Evolutionary conservation across 2,113 vertebrate species (phyloP).

Genomic region (Nipponia nippon): DNA sequence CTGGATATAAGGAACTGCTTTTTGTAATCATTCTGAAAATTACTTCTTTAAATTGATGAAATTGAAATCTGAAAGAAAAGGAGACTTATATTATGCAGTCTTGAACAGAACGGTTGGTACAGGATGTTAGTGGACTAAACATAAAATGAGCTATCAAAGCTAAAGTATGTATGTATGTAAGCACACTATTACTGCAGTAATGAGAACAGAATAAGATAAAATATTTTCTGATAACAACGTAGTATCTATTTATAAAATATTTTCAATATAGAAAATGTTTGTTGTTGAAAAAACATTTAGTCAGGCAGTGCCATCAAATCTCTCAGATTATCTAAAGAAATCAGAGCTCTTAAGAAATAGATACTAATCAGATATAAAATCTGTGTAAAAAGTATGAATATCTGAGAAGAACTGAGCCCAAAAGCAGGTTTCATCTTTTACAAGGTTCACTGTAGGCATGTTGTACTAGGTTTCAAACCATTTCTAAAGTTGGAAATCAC

Average conservation of each 20-base stretch:
- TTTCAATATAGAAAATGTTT: not conserved
- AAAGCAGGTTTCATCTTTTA: not conserved
- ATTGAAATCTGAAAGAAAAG: not conserved
- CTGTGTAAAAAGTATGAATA: not conserved
- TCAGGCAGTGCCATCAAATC: rapidly evolving
- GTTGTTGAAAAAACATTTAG: not conserved
- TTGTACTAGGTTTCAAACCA: not conserved
- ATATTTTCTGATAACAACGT: not conserved
- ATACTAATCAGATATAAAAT: not conserved
- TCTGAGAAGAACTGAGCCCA: not conserved
- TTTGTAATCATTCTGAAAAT: not conserved
- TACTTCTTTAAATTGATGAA: not conserved
- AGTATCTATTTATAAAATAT: not conserved
- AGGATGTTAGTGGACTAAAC: not conserved
- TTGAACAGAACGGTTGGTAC: not conserved
- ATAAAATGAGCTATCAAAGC: not conserved
- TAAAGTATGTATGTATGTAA: not conserved
- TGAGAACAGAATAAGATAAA: not conserved
- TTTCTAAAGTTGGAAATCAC: not conserved
- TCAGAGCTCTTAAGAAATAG: not conserved
- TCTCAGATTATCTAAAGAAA: not conserved
- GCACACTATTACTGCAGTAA: not conserved
- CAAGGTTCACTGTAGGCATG: not conserved
- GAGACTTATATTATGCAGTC: not conserved
- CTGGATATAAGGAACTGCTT: not conserved